Conservation (phyloP, 2,888 invertebrate species). For the Dryobota labecula region DNA sequence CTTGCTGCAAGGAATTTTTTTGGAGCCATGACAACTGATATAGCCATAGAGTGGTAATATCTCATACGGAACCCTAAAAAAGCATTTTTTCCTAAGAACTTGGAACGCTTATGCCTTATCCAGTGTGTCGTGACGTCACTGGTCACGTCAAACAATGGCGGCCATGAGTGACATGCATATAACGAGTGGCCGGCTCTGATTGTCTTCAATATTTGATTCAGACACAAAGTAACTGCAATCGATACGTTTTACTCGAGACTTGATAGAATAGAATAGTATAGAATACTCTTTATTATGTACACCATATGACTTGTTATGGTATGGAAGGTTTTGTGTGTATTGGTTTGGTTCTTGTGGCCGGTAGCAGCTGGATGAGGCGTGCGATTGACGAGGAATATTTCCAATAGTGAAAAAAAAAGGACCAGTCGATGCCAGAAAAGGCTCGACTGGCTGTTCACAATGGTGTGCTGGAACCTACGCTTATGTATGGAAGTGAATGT, state of each 20-base stretch:
- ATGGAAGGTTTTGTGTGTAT: too few relatives aligned
- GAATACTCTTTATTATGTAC: neutral
- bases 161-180: conserved; percentile 47
- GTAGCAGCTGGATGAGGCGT: neutral
- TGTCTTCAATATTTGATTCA: conserved; percentile 58
- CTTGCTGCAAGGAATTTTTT: neutral
- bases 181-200: conserved; percentile 29
- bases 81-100: neutral
- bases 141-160: conserved; percentile 30
- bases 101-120: conserved; percentile 22
- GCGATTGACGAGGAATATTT: neutral
- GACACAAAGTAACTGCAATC: conserved; percentile 38
- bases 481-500: too few relatives aligned
- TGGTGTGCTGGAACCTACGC: too few relatives aligned
- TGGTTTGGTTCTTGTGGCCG: neutral
- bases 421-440: too few relatives aligned
- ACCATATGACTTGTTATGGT: neutral
- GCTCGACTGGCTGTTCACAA: too few relatives aligned
- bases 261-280: neutral
- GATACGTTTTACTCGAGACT: conserved; percentile 34
- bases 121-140: conserved; percentile 25
- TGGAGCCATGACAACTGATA: neutral
- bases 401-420: too few relatives aligned
- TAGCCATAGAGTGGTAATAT: neutral
- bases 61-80: neutral